Conservation (phyloP, 2,888 invertebrate species). For the Diaprepes abbreviatus region DNA sequence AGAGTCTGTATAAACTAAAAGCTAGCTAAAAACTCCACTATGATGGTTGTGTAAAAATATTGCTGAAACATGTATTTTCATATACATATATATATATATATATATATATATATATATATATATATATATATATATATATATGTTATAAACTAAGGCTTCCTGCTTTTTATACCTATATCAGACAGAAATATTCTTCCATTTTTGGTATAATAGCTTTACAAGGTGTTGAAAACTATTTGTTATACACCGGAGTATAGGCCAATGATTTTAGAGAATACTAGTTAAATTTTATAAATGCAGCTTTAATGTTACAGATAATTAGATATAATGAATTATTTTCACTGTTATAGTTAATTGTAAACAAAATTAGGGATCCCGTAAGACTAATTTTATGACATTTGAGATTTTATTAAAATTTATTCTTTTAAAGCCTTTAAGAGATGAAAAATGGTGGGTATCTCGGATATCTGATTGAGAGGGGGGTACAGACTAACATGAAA, state of each 20-base stretch:
- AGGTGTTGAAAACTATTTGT: conserved; percentile 1
- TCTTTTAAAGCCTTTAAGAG: no score
- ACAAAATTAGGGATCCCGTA: background rate
- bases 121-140: no score
- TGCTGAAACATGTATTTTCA: background rate
- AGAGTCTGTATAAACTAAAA: no score
- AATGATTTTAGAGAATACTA: conserved; percentile 1
- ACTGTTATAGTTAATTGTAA: background rate
- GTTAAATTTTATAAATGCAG: conserved; percentile 15
- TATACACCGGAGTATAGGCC: background rate
- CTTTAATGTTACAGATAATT: conserved; percentile 10
- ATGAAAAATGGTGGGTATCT: no score
- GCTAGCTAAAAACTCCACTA: no score
- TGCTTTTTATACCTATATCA: background rate
- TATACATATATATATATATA: background rate
- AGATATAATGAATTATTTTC: background rate
- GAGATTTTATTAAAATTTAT: background rate
- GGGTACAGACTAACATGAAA: no score
- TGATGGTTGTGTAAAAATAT: no score
- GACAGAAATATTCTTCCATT: conserved; percentile 17
- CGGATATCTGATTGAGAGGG: no score
- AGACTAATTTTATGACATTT: background rate
- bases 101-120: background rate
- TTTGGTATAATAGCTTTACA: conserved; percentile 15
- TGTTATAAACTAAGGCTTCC: conserved; percentile 11